Percentiles rank a stretch among this genome's conserved stretches.
These are phyloP conservation scores for Lymantria monacha DNA, from an alignment of 2,888 invertebrate species.

Conservation along the genomic window DNA sequence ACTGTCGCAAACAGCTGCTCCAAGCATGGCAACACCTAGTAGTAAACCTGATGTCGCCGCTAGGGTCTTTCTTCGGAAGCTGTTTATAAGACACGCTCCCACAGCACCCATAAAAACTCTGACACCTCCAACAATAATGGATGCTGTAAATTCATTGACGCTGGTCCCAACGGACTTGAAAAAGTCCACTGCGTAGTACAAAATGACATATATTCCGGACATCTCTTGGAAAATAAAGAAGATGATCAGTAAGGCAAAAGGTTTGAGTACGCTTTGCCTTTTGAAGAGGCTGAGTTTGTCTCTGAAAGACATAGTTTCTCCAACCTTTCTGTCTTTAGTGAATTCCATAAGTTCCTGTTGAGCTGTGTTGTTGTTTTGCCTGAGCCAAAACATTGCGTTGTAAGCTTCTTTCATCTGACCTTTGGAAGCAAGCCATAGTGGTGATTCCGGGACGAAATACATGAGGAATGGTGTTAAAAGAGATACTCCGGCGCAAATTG, in stretches of 20 bases:
- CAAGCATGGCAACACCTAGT: slow-evolving; percentile 85
- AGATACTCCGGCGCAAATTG: slow-evolving; percentile 83
- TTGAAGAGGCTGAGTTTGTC: slow-evolving; percentile 70
- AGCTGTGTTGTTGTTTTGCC: slow-evolving; percentile 83
- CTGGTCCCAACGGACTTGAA: slow-evolving; percentile 86
- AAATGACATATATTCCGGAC: slow-evolving; percentile 87
- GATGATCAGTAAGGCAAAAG: slow-evolving; percentile 84
- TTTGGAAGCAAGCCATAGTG: slow-evolving; percentile 85
- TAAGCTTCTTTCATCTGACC: slow-evolving; percentile 83
- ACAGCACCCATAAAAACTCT: slow-evolving; percentile 85
- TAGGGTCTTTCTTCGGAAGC: slow-evolving; percentile 83
- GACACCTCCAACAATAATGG: slow-evolving; percentile 86
- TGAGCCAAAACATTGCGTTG: slow-evolving; percentile 84
- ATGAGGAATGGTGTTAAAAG: slow-evolving; percentile 81
- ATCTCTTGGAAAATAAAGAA: slow-evolving; percentile 88
- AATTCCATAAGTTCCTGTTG: slow-evolving; percentile 85
- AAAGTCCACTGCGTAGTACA: slow-evolving; percentile 88
- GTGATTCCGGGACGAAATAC: slow-evolving; percentile 86
- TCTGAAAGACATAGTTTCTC: slow-evolving; percentile 61
- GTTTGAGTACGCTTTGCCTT: slow-evolving; percentile 84
- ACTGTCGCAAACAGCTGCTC: slow-evolving; percentile 83
- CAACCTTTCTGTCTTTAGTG: slow-evolving; percentile 67
- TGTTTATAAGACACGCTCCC: slow-evolving; percentile 85
- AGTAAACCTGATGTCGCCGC: slow-evolving; percentile 85
- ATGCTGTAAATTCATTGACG: slow-evolving; percentile 85